Conservation (phyloP, 2,888 invertebrate species). For the Drosophila antonietae region DNA sequence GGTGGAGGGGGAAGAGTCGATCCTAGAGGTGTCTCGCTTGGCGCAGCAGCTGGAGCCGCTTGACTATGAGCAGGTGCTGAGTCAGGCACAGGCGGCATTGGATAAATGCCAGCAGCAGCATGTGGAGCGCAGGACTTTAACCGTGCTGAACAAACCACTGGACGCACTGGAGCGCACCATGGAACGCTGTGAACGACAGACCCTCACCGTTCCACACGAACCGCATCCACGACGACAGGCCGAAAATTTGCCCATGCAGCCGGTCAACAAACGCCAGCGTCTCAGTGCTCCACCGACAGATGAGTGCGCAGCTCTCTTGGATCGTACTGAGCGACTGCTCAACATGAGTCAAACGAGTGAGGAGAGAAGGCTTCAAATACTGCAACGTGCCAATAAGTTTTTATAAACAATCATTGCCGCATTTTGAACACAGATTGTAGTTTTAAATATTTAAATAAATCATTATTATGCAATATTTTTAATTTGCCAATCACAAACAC, state of each 20-base stretch:
- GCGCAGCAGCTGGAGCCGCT: neutral
- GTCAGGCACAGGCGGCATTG: slow-evolving; percentile 36
- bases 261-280: slow-evolving; percentile 32
- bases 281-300: neutral
- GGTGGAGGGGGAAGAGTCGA: neutral
- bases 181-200: slow-evolving; percentile 3
- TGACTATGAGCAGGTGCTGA: slow-evolving; percentile 38
- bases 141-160: slow-evolving; percentile 24
- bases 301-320: slow-evolving; percentile 5
- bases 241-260: slow-evolving; percentile 22
- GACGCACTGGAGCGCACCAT: slow-evolving; percentile 21
- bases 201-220: neutral
- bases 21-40: fast-evolving
- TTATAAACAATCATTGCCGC: slow-evolving; percentile 14
- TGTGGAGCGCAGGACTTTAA: slow-evolving; percentile 27
- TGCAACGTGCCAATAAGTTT: slow-evolving; percentile 45
- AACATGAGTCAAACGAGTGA: slow-evolving; percentile 9
- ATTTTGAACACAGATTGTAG: neutral
- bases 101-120: slow-evolving; percentile 20
- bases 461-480: neutral
- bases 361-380: slow-evolving; percentile 28
- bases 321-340: slow-evolving; percentile 31
- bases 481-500: neutral
- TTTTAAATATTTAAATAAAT: neutral
- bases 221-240: slow-evolving; percentile 1